phyloP scores from a whole-genome alignment of 2,888 invertebrate species.

The Drosophila dives region DNA sequence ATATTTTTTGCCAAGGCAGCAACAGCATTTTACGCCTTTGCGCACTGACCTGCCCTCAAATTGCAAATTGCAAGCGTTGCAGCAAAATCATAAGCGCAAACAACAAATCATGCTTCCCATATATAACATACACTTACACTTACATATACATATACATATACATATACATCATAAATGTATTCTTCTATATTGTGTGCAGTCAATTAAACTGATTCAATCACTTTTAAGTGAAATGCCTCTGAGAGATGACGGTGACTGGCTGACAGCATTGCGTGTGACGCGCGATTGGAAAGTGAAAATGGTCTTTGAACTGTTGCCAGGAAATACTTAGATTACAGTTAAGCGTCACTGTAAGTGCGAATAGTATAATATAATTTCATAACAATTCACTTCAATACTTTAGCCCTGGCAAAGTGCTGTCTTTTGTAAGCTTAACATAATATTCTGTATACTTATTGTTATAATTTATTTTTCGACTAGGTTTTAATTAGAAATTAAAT shows the following conservation, averaged over 20 bases:
- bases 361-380: background rate
- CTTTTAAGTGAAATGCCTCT: conserved; percentile 63
- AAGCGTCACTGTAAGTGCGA: background rate
- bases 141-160: background rate
- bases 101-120: conserved; percentile 34
- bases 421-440: background rate
- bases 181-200: conserved; percentile 26
- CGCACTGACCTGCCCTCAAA: conserved; percentile 61
- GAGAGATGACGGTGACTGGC: conserved; percentile 25
- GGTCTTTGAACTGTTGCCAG: conserved; percentile 42
- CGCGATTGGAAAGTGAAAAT: conserved; percentile 56
- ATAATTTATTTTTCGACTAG: background rate
- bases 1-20: conserved; percentile 16
- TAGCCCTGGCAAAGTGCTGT: background rate
- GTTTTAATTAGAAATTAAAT: background rate
- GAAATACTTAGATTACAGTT: background rate
- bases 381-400: background rate
- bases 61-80: conserved; percentile 49
- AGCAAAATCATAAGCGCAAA: conserved; percentile 61
- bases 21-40: conserved; percentile 10
- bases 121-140: conserved; percentile 1
- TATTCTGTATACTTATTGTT: background rate
- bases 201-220: conserved; percentile 72
- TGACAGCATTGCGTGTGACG: conserved; percentile 47
- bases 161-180: conserved; percentile 6